These are phyloP conservation scores for Melanostoma mellinum DNA, from an alignment of 2,888 invertebrate genomes.

Conservation along the genomic window DNA sequence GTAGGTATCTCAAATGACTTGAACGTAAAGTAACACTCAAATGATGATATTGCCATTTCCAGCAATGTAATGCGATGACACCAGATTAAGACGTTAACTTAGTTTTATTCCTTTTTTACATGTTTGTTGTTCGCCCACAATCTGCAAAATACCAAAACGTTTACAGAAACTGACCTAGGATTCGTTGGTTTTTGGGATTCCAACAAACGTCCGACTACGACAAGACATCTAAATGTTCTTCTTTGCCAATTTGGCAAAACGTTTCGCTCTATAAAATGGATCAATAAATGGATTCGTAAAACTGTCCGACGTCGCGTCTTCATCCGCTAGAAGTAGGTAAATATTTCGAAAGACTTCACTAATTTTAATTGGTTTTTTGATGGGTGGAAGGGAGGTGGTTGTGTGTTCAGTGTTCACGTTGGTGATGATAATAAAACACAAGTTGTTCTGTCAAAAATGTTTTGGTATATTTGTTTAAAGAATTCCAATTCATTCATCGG, in stretches of 20 bases:
- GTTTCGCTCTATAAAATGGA: background rate
- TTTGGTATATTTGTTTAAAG: background rate
- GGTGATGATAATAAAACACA: background rate
- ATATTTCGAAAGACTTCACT: background rate
- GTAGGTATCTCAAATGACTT: background rate
- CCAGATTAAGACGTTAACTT: conserved; percentile 8
- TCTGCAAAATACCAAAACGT: conserved; percentile 4
- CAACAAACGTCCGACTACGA: background rate
- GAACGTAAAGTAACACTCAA: background rate
- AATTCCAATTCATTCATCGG: background rate
- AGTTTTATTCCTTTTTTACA: conserved; percentile 13
- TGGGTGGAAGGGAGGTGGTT: background rate
- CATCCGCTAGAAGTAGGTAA: too few species aligned
- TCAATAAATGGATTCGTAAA: conserved; percentile 6
- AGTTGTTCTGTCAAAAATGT: background rate
- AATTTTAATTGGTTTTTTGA: conserved; percentile 24
- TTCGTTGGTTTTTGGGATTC: background rate
- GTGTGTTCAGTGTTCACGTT: background rate
- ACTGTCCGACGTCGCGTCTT: conserved; percentile 2
- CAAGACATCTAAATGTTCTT: conserved; percentile 18
- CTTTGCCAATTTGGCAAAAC: conserved; percentile 13
- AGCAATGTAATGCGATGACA: background rate
- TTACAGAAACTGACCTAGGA: conserved; percentile 14
- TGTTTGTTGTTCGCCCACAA: background rate
- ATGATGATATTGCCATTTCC: background rate